Percentiles rank a stretch among this genome's conserved stretches.
phyloP scores from a whole-genome alignment of 1,140 invertebrate species.

The Drosophila pseudoobscura region DNA sequence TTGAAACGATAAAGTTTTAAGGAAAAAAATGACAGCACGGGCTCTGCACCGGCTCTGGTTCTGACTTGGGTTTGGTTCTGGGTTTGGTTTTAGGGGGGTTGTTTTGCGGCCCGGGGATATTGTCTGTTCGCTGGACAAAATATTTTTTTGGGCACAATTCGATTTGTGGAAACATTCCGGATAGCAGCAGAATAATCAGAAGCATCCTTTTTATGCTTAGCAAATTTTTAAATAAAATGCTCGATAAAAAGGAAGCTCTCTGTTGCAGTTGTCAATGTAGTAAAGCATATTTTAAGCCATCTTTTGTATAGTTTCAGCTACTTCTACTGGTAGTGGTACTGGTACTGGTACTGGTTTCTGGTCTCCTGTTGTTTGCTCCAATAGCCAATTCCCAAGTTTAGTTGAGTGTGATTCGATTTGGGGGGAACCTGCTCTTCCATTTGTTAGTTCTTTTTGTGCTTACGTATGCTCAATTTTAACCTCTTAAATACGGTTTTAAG shows the following conservation, averaged over 20 bases:
- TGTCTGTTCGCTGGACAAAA: constrained; percentile 52
- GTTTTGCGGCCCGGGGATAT: not conserved
- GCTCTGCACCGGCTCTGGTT: constrained; percentile 9
- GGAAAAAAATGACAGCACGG: constrained; percentile 32
- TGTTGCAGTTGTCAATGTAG: constrained; percentile 80
- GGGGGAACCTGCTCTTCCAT: constrained; percentile 29
- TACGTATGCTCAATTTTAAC: constrained; percentile 66
- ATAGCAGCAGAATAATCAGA: constrained; percentile 55
- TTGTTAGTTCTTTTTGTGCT: constrained; percentile 58
- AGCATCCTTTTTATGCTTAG: constrained; percentile 70
- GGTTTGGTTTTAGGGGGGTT: not conserved
- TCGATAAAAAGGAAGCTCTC: constrained; percentile 75
- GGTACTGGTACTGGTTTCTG: not conserved
- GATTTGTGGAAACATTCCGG: constrained; percentile 38
- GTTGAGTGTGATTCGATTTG: constrained; percentile 1
- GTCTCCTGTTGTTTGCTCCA: constrained; percentile 39
- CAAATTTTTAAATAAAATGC: not conserved
- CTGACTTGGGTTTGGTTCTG: not conserved
- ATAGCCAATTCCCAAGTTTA: constrained; percentile 32
- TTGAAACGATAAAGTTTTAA: constrained; percentile 35
- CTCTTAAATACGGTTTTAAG: constrained; percentile 31
- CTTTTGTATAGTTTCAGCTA: constrained; percentile 73
- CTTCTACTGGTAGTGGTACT: not conserved
- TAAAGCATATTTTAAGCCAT: constrained; percentile 84
- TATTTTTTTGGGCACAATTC: constrained; percentile 58